These are phyloP conservation scores for Falco cherrug DNA, from an alignment of 2,797 vertebrate species.

Conservation along the genomic window DNA sequence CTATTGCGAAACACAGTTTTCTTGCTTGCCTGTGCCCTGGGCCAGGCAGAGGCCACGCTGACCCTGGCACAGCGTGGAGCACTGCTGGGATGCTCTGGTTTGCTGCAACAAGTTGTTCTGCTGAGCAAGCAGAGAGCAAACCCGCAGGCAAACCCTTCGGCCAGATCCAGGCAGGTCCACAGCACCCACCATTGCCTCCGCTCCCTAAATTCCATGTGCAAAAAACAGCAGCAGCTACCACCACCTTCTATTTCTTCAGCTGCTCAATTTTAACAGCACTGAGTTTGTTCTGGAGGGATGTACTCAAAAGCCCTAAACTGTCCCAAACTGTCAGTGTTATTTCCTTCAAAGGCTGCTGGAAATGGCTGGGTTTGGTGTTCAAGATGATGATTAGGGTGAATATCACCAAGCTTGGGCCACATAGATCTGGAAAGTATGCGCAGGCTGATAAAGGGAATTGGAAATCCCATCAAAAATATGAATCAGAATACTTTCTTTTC, in stretches of 20 bases:
- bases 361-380: background rate
- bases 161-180: background rate
- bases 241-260: background rate
- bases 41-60: background rate
- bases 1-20: background rate
- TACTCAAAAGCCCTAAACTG: background rate
- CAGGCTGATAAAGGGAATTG: background rate
- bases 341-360: background rate
- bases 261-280: background rate
- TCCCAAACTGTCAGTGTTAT: background rate
- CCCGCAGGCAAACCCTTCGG: background rate
- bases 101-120: background rate
- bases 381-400: background rate
- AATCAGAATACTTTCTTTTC: background rate
- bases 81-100: background rate
- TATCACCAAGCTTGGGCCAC: background rate
- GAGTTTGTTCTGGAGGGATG: background rate
- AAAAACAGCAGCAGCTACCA: background rate
- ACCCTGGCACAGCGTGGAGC: background rate
- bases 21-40: background rate
- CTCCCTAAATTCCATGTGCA: background rate
- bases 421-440: background rate
- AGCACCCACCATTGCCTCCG: background rate
- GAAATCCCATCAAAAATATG: background rate
- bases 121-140: background rate